phyloP scores from a whole-genome alignment of 2,113 vertebrate species.

The Cisticola juncidis region DNA sequence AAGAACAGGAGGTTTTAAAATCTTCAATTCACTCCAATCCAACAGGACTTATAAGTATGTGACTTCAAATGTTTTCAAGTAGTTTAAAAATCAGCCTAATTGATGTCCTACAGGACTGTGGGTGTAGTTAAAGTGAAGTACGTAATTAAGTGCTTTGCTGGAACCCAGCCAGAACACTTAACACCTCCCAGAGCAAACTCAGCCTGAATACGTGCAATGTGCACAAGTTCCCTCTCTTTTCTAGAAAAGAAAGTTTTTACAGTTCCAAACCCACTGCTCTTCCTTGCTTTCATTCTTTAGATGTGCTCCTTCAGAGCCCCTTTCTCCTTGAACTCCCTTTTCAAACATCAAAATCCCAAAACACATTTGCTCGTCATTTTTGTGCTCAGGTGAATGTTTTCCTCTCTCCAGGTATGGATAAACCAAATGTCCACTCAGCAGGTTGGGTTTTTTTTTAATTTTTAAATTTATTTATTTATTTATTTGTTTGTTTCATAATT shows the following conservation, averaged over 20 bases:
- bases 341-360: not conserved
- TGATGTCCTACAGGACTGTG: not conserved
- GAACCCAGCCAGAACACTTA: constrained; percentile 18
- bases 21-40: not conserved
- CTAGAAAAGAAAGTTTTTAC: not conserved
- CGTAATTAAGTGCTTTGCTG: constrained; percentile 48
- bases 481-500: not conserved
- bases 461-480: no score
- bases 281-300: not conserved
- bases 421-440: not conserved
- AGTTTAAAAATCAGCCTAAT: constrained; percentile 4
- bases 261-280: not conserved
- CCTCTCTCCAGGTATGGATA: not conserved
- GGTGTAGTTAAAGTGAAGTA: constrained; percentile 40
- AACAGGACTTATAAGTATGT: not conserved
- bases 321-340: constrained; percentile 1
- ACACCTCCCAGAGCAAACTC: constrained; percentile 13
- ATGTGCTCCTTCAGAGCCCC: not conserved
- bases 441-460: no score
- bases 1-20: not conserved
- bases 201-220: not conserved
- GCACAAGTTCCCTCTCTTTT: not conserved
- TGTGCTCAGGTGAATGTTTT: not conserved
- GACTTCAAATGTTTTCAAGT: not conserved
- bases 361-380: not conserved